These are phyloP conservation scores for Ramphastos sulfuratus DNA, from an alignment of 2,113 vertebrate genomes.

Conservation along the genomic window DNA sequence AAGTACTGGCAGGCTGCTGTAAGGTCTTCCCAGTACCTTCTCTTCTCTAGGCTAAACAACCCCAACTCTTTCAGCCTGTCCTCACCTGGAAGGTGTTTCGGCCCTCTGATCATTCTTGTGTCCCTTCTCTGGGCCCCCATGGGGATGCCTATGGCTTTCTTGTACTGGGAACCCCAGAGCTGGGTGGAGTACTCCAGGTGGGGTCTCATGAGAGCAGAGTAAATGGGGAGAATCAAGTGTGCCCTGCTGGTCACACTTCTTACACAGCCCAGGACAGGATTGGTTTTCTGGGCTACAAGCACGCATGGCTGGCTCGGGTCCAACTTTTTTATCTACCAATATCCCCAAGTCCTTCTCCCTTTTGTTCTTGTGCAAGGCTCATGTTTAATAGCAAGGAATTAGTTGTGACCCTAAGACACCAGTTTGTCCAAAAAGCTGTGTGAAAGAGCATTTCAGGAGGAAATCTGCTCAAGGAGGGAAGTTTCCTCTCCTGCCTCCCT, in stretches of 20 bases:
- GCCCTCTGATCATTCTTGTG: not conserved
- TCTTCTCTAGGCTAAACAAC: not conserved
- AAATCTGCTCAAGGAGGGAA: constrained; percentile 27
- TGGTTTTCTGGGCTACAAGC: not conserved
- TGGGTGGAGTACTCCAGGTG: not conserved
- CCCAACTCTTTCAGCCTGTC: not conserved
- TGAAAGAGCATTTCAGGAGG: not conserved
- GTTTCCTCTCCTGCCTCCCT: not conserved
- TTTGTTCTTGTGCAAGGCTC: not conserved
- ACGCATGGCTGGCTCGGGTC: not conserved
- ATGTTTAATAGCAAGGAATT: not conserved
- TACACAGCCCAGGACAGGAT: not conserved
- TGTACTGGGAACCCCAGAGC: not conserved
- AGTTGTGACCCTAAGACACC: not conserved
- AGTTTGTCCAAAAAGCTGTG: not conserved
- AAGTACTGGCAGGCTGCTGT: not conserved
- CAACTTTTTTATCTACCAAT: not conserved
- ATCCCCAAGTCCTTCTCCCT: not conserved
- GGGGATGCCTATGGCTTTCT: not conserved
- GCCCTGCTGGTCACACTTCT: accelerated
- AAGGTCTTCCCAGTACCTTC: accelerated
- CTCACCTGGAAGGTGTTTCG: not conserved
- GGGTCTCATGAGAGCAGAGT: not conserved
- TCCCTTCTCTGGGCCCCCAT: not conserved
- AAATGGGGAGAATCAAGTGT: not conserved